Base-by-base conservation (phyloP, 2,888 invertebrate genomes). In the Zygaena filipendulae region DNA sequence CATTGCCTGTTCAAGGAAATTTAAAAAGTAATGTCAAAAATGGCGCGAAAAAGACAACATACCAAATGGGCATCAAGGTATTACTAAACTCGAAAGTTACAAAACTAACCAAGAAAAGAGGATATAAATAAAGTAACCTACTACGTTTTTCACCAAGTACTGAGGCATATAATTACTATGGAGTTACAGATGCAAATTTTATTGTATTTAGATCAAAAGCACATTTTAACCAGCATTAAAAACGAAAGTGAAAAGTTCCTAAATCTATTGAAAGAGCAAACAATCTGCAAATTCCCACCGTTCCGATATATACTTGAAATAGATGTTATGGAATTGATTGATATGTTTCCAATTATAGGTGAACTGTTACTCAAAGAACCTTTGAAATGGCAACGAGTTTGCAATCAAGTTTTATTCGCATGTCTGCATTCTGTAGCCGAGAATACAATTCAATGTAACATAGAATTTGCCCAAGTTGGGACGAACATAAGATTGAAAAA, bases 181-280 rank as follows among this genome's bases (percentile, higher is more conserved):
- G n/a, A n/a, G n/a, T n/a, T n/a, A n/a, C n/a, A n/a, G n/a, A n/a
- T n/a, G n/a, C n/a, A n/a, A n/a, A n/a, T n/a, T n/a, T n/a, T n/a
- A n/a, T n/a, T n/a, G n/a, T 79, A 70, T 40, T 54, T 77, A 13
- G 74, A 75, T 25, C 57, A 40, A 47, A 66, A 55, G 52, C 48
- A 51, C 32, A 43, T 53, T 34, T 44, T 75, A 35, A 12, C 21
- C 3, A 39, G 53, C 3, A 74, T 79, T 59, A 57, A 56, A 47
- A 43, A 37, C 14, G 36, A 40, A 8, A 67, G 70, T 36, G 45
- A 52, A 36, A 34, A 40, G 27, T 77, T 64, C 38, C 33, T 62
- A 30, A 42, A 54, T 32, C 40, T 53, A 36, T 34, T 64, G 20
- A 45, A 50, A 28, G 58, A 59, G 19, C 61, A 59, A 35, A 48